Percentiles rank a stretch among this genome's conserved stretches.
These are phyloP conservation scores for Lucinisca nassula DNA, from an alignment of 2,888 invertebrate genomes.

Conservation along the genomic window DNA sequence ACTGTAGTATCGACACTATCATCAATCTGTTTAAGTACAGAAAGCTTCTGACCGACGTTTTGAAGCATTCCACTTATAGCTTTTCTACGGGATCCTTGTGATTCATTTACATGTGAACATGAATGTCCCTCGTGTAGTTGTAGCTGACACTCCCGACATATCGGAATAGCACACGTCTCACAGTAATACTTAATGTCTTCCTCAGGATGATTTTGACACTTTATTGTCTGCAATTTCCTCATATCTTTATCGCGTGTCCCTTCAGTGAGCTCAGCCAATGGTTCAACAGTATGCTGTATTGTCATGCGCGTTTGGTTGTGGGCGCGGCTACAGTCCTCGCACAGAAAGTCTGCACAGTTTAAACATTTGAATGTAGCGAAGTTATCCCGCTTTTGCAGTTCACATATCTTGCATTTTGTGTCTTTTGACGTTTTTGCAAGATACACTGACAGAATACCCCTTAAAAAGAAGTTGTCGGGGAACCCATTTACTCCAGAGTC, in stretches of 20 bases:
- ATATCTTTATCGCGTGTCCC: constrained; percentile 66
- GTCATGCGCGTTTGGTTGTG: constrained; percentile 72
- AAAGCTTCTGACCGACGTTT: constrained; percentile 58
- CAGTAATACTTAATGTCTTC: constrained; percentile 69
- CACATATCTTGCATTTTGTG: constrained; percentile 69
- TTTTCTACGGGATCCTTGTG: constrained; percentile 52
- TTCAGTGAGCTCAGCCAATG: constrained; percentile 61
- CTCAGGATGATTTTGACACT: constrained; percentile 56
- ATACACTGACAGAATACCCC: constrained; percentile 61
- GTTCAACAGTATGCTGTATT: constrained; percentile 63
- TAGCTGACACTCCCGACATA: constrained; percentile 71
- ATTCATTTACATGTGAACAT: constrained; percentile 52
- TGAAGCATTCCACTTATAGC: constrained; percentile 54
- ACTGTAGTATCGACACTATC: constrained; percentile 54
- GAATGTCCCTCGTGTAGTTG: constrained; percentile 62
- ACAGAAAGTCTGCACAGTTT: constrained; percentile 71
- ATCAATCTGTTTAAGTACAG: constrained; percentile 50
- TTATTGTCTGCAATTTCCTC: constrained; percentile 60
- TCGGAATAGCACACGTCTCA: constrained; percentile 61
- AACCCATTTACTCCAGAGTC: constrained; percentile 59
- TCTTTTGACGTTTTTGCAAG: constrained; percentile 59
- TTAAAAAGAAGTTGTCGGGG: constrained; percentile 68
- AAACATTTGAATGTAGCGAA: constrained; percentile 67
- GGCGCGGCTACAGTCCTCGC: constrained; percentile 65
- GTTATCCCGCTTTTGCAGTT: constrained; percentile 60